These are phyloP conservation scores for Stegodyphus mimosarum DNA, from an alignment of 1,140 invertebrate species.

Conservation along the genomic window DNA sequence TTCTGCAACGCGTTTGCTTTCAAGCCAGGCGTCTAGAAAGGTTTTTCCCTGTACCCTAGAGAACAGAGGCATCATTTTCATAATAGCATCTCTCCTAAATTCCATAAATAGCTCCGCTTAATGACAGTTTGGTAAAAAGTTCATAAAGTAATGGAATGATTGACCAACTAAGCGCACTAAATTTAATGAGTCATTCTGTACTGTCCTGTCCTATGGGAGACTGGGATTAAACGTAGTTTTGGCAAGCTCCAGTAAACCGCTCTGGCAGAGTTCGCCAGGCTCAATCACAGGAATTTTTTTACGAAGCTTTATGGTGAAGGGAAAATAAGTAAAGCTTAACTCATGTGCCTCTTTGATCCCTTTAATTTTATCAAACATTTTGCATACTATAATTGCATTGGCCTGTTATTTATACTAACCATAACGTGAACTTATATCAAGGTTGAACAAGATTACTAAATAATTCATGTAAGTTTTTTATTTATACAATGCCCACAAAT, in stretches of 20 bases:
- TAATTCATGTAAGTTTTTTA: too few species aligned
- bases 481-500: too few species aligned
- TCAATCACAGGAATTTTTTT: too few species aligned
- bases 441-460: too few species aligned
- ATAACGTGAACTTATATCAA: too few species aligned
- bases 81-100: slow-evolving; percentile 35
- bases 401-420: too few species aligned
- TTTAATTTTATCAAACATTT: too few species aligned
- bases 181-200: slow-evolving; percentile 33
- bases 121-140: slow-evolving; percentile 40
- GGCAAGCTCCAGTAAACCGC: slow-evolving; percentile 5
- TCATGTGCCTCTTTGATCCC: too few species aligned
- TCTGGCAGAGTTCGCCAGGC: too few species aligned
- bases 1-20: not conserved
- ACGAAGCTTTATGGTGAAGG: too few species aligned
- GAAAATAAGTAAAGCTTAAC: too few species aligned
- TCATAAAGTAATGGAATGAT: slow-evolving; percentile 41
- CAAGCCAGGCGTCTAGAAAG: slow-evolving; percentile 17
- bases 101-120: slow-evolving; percentile 37
- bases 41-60: slow-evolving; percentile 13
- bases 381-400: too few species aligned
- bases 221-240: slow-evolving; percentile 26
- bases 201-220: not conserved
- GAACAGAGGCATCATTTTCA: slow-evolving; percentile 42
- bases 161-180: slow-evolving; percentile 24